A percentile compares a stretch with the other conserved stretches of the same genome.
These are phyloP conservation scores for Etheostoma spectabile DNA, from an alignment of 2,113 vertebrate species.

Conservation along the genomic window DNA sequence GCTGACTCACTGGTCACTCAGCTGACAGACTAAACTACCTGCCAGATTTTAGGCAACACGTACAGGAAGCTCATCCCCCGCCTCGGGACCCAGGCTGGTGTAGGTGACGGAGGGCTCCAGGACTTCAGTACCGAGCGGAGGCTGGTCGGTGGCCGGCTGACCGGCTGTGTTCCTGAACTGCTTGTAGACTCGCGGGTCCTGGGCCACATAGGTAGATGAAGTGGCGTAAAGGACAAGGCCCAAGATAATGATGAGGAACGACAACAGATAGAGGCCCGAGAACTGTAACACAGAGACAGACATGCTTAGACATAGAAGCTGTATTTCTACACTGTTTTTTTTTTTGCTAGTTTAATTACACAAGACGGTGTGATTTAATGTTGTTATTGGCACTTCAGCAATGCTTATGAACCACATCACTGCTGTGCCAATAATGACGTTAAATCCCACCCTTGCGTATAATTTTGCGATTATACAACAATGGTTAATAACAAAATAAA, in stretches of 20 bases:
- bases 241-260: constrained; percentile 92
- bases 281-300: constrained; percentile 84
- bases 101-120: constrained; percentile 94
- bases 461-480: too few relatives aligned
- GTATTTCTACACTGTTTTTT: not conserved
- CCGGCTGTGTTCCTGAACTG: constrained; percentile 93
- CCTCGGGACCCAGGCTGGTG: constrained; percentile 92
- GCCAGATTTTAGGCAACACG: constrained; percentile 74
- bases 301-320: not conserved
- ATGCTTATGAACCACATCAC: too few relatives aligned
- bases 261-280: constrained; percentile 94
- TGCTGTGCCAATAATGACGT: too few relatives aligned
- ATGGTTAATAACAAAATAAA: too few relatives aligned
- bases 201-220: constrained; percentile 92
- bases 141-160: constrained; percentile 81
- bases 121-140: constrained; percentile 74
- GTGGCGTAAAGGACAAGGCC: constrained; percentile 94
- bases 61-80: constrained; percentile 90
- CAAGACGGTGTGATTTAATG: too few relatives aligned
- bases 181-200: constrained; percentile 96
- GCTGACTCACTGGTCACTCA: not conserved
- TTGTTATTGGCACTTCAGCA: too few relatives aligned
- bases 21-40: constrained; percentile 3
- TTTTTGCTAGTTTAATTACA: too few relatives aligned
- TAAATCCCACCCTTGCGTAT: too few relatives aligned